phyloP scores from a whole-genome alignment of 2,797 vertebrate species.

The Sebastiscus albofasciatus region DNA sequence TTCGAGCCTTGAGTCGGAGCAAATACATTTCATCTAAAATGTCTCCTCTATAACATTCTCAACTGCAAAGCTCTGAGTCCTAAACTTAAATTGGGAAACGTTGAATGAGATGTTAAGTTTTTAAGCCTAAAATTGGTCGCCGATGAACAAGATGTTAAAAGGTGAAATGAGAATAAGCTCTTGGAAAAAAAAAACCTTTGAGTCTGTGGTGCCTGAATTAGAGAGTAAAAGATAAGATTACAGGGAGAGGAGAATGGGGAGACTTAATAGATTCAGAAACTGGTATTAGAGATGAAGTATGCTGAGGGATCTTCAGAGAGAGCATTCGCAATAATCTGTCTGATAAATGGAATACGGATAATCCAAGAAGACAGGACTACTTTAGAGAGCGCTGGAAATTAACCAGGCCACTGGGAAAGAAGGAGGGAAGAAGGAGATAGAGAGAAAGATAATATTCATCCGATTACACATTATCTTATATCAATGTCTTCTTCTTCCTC shows the following conservation, averaged over 20 bases:
- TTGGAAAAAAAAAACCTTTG: no score
- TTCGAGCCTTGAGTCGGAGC: no score
- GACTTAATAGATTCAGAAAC: conserved; percentile 22
- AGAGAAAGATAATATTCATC: conserved; percentile 30
- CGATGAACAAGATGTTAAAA: conserved; percentile 23
- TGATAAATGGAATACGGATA: conserved; percentile 55
- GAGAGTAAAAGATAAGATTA: conserved; percentile 27
- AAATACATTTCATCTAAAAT: neutral
- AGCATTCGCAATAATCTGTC: conserved; percentile 58
- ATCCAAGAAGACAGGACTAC: conserved; percentile 47
- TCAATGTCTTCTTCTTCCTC: conserved; percentile 27
- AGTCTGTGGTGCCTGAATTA: conserved; percentile 7
- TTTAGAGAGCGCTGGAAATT: conserved; percentile 29
- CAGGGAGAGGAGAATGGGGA: conserved; percentile 4
- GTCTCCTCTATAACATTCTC: neutral
- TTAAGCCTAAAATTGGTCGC: conserved; percentile 1
- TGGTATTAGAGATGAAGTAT: conserved; percentile 31
- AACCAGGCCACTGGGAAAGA: conserved; percentile 43
- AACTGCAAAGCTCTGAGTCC: neutral
- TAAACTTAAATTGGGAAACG: neutral
- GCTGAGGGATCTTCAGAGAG: conserved; percentile 39
- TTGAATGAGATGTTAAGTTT: conserved; percentile 1
- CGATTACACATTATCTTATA: conserved; percentile 40
- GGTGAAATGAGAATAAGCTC: conserved; percentile 9
- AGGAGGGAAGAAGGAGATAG: neutral